Evolutionary conservation across 2,113 vertebrate species (phyloP), one percentile per base, ranked within the genome.

Genomic region (Microcebus tavaratra): DNA sequence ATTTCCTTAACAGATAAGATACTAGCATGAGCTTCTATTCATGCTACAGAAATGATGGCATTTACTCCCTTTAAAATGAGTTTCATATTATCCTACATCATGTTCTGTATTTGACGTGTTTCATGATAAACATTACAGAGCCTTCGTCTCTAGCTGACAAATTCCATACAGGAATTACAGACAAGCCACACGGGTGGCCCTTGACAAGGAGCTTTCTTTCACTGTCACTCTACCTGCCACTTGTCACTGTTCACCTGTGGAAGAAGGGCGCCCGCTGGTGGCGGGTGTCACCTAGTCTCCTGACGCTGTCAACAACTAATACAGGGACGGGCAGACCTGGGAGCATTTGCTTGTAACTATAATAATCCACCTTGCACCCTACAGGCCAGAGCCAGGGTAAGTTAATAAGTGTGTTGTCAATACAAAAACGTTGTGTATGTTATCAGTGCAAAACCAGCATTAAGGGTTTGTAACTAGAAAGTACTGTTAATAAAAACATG

Each of bases 21-120:
- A 50, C 31, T 21, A 45, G 17, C 31, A 45, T 27, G 11, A 83
- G 36, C 11, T 68, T 39, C 48, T 23, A 48, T 11, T 48, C 55
- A 67, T 76, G 48, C 36, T 78, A 39, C 13, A 65, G 42, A 55
- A 63, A 87, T 42, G 25, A 0, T 82, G 8, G 4, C 55, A 90
- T 67, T 45, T 85, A 67, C 31, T 92, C 34, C 34, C 65, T 61
- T 70, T n/a, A 84, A 25, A 83, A 13, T 84, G 88, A 87, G 36
- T 57, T 94, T 91, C n/a, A 14, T 17, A 9, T 36, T 87, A 87
- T 23, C 36, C 55, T 81, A 21, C 4, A 18, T 12, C 67, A 23
- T 85, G 25, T 84, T 70, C 48, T 34, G 10, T 68, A 50, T 55
- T 79, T 79, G 67, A 81, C 3, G 3, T 25, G 48, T 80, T 87